These are phyloP conservation scores for Trichosurus vulpecula DNA, from an alignment of 2,797 vertebrate species.

Conservation along the genomic window DNA sequence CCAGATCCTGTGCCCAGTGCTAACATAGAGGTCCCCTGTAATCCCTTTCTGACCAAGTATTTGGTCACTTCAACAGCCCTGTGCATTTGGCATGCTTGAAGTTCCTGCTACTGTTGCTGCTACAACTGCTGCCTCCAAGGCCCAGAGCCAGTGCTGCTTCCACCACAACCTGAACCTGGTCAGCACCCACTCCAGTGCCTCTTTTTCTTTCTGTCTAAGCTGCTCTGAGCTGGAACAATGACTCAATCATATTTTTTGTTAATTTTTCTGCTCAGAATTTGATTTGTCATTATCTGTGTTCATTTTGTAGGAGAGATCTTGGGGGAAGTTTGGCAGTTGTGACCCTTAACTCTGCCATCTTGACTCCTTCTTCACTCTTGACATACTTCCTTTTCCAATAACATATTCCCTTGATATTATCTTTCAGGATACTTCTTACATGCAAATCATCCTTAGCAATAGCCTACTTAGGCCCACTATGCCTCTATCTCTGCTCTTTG, in stretches of 20 bases:
- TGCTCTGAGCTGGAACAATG: background rate
- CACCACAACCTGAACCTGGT: background rate
- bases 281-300: background rate
- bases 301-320: background rate
- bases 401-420: background rate
- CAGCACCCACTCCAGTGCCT: background rate
- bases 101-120: background rate
- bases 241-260: background rate
- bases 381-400: background rate
- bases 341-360: background rate
- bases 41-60: background rate
- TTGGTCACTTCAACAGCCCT: background rate
- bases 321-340: background rate
- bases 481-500: background rate
- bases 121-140: background rate
- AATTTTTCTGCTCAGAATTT: background rate
- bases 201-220: background rate
- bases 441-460: background rate
- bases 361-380: background rate
- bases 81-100: too few species aligned
- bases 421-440: background rate
- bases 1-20: background rate
- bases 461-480: background rate
- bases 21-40: background rate
- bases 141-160: background rate